phyloP scores from a whole-genome alignment of 2,113 vertebrate species.

The Melanerpes formicivorus region DNA sequence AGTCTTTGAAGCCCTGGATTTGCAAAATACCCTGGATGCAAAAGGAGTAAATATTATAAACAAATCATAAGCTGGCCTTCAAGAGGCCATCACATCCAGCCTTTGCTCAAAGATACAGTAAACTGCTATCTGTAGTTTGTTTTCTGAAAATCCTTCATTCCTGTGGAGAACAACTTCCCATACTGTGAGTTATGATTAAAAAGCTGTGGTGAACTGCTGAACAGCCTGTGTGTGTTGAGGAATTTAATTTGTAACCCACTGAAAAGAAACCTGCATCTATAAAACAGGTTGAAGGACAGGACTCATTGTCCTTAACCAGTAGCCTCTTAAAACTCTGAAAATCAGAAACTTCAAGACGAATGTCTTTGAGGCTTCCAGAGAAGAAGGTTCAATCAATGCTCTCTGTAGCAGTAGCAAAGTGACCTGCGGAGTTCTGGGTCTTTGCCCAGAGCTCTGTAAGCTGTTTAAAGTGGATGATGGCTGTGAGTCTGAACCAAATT shows the following conservation, averaged over 20 bases:
- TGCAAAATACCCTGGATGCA: background rate
- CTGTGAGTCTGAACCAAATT: background rate
- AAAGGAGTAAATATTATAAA: slow-evolving; percentile 18
- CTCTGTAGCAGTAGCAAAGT: background rate
- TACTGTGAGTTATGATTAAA: slow-evolving; percentile 67
- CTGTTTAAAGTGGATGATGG: background rate
- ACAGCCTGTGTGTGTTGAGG: background rate
- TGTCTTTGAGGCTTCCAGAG: background rate
- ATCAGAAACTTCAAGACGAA: slow-evolving; percentile 5
- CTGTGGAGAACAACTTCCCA: slow-evolving; percentile 42
- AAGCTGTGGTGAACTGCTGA: slow-evolving; percentile 38
- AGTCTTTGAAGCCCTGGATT: background rate
- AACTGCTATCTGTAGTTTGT: background rate
- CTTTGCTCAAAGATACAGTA: background rate
- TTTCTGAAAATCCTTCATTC: slow-evolving; percentile 16
- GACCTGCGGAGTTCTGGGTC: background rate
- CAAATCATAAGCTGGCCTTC: background rate
- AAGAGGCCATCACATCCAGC: background rate
- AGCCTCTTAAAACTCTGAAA: background rate
- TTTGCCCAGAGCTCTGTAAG: background rate
- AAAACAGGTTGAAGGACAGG: slow-evolving; percentile 10
- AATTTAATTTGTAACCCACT: slow-evolving; percentile 55
- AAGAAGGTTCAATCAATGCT: background rate
- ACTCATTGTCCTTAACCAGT: background rate
- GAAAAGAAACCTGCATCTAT: background rate